These are phyloP conservation scores for Agrotis exclamationis DNA, from an alignment of 2,888 invertebrate species.

Conservation along the genomic window DNA sequence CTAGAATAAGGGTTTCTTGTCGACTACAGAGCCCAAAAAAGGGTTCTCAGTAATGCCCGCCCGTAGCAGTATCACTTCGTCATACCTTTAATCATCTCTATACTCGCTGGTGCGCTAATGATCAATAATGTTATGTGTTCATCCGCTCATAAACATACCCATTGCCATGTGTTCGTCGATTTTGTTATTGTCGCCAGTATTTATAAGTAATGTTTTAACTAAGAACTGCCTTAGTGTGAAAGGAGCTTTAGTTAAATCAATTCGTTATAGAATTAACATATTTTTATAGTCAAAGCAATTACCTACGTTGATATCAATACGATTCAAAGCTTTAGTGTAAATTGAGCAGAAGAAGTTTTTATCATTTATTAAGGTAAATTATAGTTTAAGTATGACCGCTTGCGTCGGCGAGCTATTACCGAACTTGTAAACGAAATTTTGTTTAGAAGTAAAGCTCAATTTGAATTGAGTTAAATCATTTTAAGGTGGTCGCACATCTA, in stretches of 20 bases:
- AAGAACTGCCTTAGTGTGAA: conserved; percentile 54
- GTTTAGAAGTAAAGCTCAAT: too few species aligned
- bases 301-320: conserved; percentile 50
- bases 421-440: too few species aligned
- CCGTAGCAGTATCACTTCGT: not conserved
- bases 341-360: conserved; percentile 4
- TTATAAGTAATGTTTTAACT: conserved; percentile 56
- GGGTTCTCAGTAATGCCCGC: too few species aligned
- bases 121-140: not conserved
- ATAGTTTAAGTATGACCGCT: conserved; percentile 2
- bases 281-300: conserved; percentile 60
- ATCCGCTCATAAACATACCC: not conserved
- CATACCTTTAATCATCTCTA: not conserved
- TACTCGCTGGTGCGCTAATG: conserved; percentile 15
- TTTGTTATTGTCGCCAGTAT: conserved; percentile 54
- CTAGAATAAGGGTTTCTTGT: too few species aligned
- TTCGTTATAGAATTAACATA: conserved; percentile 64
- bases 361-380: conserved; percentile 10
- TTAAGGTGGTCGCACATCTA: too few species aligned
- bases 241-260: conserved; percentile 56
- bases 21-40: too few species aligned
- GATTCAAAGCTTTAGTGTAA: conserved; percentile 45
- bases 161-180: conserved; percentile 54
- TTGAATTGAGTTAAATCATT: too few species aligned
- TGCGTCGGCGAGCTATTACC: not conserved